Percentiles rank a stretch among this genome's conserved stretches.
phyloP scores from a whole-genome alignment of 2,113 vertebrate species.

The Mesocricetus auratus region DNA sequence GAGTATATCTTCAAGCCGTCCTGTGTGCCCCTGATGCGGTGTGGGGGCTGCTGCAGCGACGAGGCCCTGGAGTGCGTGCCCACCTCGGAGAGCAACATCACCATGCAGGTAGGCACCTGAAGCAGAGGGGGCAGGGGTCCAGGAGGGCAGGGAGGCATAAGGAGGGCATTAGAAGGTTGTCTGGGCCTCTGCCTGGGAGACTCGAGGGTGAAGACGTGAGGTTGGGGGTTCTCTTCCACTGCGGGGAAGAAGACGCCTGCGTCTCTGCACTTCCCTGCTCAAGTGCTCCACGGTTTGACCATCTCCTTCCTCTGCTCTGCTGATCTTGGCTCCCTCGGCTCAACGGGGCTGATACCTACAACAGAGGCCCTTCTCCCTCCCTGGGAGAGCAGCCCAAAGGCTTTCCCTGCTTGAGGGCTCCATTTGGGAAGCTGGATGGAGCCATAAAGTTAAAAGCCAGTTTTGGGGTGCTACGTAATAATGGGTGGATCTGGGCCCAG shows the following conservation, averaged over 20 bases:
- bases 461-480: not conserved
- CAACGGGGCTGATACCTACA: not conserved
- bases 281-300: not conserved
- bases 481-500: not conserved
- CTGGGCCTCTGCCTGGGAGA: not conserved
- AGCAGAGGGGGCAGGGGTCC: not conserved
- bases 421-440: not conserved
- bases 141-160: not conserved
- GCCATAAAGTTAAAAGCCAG: not conserved
- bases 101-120: slow-evolving; percentile 93
- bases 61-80: slow-evolving; percentile 96
- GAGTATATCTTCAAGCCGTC: slow-evolving; percentile 98
- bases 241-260: slow-evolving; percentile 18
- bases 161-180: not conserved
- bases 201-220: not conserved
- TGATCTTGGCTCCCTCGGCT: slow-evolving; percentile 21
- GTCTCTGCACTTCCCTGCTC: not conserved
- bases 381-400: not conserved
- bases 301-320: not conserved
- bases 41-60: slow-evolving; percentile 96
- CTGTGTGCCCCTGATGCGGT: slow-evolving; percentile 96
- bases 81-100: slow-evolving; percentile 92
- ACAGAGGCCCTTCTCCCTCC: not conserved
- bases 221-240: not conserved
- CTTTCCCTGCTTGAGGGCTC: not conserved